A percentile compares a stretch with the other conserved stretches of the same genome.
phyloP scores from a whole-genome alignment of 2,797 vertebrate genomes.

The Lophotriccus pileatus region DNA sequence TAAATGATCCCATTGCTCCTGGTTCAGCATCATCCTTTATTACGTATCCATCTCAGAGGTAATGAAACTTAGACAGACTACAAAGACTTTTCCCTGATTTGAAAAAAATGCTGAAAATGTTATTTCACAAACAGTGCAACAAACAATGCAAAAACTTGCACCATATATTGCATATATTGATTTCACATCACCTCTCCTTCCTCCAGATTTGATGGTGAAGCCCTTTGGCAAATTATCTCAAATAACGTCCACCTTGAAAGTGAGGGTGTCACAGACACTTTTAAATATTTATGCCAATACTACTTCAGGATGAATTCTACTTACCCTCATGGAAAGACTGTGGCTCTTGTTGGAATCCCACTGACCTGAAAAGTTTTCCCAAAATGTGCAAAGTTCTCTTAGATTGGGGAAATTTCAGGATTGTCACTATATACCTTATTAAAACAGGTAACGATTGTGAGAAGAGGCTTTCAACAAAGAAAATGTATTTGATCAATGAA shows the following conservation, averaged over 20 bases:
- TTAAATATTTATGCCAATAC: not conserved
- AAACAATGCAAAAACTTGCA: not conserved
- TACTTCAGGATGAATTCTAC: not conserved
- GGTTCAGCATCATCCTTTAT: not conserved
- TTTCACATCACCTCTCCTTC: not conserved
- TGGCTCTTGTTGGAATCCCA: not conserved
- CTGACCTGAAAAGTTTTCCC: not conserved
- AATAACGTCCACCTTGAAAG: not conserved
- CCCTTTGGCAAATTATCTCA: not conserved
- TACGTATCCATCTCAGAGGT: not conserved
- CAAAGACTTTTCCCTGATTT: not conserved
- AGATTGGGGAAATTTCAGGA: not conserved
- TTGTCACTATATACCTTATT: not conserved
- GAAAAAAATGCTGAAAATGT: not conserved
- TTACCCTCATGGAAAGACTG: not conserved
- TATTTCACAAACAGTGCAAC: not conserved
- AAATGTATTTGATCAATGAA: not conserved
- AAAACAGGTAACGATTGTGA: not conserved
- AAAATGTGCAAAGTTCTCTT: not conserved
- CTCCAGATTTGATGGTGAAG: not conserved
- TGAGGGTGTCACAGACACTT: not conserved
- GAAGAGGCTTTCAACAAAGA: not conserved
- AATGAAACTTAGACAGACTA: not conserved
- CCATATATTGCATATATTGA: not conserved
- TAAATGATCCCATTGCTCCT: not conserved